These are phyloP conservation scores for Catharus ustulatus DNA, from an alignment of 2,797 vertebrate species.

Conservation along the genomic window DNA sequence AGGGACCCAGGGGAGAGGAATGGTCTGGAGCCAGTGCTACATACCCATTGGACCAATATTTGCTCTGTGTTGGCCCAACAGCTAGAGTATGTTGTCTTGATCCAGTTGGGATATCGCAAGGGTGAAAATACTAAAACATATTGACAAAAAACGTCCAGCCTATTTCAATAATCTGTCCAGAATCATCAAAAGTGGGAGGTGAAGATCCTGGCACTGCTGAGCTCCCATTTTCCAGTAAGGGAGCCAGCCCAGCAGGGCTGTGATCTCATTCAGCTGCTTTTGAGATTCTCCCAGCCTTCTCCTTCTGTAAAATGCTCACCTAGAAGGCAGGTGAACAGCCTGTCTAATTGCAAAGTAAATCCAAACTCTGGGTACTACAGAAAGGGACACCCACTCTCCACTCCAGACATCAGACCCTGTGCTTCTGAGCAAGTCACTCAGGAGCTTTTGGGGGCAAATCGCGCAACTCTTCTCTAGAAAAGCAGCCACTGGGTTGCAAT, in stretches of 20 bases:
- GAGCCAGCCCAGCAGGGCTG: background rate
- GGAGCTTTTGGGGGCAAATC: background rate
- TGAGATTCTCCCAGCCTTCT: background rate
- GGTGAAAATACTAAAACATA: background rate
- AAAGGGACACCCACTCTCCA: accelerated
- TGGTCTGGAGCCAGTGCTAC: too few species aligned
- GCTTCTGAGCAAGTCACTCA: background rate
- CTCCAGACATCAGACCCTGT: background rate
- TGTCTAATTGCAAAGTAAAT: background rate
- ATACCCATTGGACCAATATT: background rate
- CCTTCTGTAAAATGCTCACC: background rate
- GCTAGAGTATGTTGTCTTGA: background rate
- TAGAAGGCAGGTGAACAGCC: background rate
- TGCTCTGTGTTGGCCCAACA: background rate
- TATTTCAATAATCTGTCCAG: background rate
- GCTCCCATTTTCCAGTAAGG: background rate
- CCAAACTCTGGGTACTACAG: background rate
- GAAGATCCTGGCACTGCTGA: background rate
- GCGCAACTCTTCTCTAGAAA: background rate
- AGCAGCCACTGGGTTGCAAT: background rate
- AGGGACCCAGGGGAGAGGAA: background rate
- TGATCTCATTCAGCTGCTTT: background rate
- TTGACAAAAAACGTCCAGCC: background rate
- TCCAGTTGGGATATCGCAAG: background rate
- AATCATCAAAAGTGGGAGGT: background rate